Percentiles rank a stretch among this genome's conserved stretches.
phyloP scores from a whole-genome alignment of 2,113 vertebrate genomes.

The Cephalopterus ornatus region DNA sequence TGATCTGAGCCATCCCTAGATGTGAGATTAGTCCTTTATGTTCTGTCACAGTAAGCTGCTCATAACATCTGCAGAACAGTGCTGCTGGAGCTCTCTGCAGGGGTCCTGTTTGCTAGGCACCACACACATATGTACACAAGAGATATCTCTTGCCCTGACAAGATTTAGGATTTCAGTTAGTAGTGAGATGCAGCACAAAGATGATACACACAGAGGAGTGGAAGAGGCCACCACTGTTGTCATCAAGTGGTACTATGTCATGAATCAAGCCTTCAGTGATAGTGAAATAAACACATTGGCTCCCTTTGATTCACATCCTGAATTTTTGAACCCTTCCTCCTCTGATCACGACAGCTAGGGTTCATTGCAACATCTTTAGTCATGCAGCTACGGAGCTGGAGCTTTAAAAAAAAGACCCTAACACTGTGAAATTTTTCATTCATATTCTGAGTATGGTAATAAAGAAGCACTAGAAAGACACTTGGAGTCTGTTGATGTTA shows the following conservation, averaged over 20 bases:
- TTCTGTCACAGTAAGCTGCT: neutral
- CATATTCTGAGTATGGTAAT: neutral
- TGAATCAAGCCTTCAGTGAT: neutral
- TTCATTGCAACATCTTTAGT: neutral
- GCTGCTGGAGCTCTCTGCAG: neutral
- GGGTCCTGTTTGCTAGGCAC: neutral
- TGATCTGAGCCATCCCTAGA: neutral
- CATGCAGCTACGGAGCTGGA: accelerated
- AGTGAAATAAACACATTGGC: neutral
- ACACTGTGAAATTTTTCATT: neutral
- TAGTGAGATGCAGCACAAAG: neutral
- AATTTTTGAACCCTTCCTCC: neutral
- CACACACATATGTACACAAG: neutral
- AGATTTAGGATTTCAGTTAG: neutral
- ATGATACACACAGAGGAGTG: neutral
- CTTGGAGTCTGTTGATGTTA: neutral
- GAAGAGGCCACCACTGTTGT: neutral
- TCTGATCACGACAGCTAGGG: neutral
- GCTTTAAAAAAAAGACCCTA: neutral
- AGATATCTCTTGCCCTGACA: neutral
- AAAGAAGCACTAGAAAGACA: neutral
- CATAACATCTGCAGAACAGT: conserved; percentile 17
- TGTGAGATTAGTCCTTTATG: neutral
- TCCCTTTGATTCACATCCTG: neutral
- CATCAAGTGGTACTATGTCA: neutral